A percentile compares a stretch with the other conserved stretches of the same genome.
Evolutionary conservation across 1,140 invertebrate genomes (phyloP).

Genomic region (Dendrolimus kikuchii): DNA sequence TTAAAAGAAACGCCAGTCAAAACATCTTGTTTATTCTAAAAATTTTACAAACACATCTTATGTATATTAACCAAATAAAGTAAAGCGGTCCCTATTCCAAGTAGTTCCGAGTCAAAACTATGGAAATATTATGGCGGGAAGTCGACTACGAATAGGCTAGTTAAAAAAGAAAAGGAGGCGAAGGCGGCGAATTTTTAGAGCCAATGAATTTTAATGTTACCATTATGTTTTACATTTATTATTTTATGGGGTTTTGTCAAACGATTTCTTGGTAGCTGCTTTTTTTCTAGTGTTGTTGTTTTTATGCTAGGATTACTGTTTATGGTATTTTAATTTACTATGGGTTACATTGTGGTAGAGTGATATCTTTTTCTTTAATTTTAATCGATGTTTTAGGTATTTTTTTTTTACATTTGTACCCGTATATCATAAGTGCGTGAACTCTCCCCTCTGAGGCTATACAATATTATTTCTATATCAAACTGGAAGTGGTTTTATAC

Average conservation of each 20-base stretch:
- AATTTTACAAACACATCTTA: too few species aligned
- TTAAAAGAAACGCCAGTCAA: too few species aligned
- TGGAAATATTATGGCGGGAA: conserved; percentile 65
- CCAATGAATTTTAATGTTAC: conserved; percentile 56
- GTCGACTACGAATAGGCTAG: conserved; percentile 63
- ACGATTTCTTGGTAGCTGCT: conserved; percentile 14
- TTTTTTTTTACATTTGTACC: neutral
- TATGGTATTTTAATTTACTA: conserved; percentile 8
- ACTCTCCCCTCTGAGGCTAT: too few species aligned
- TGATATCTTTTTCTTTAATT: neutral
- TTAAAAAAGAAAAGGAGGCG: conserved; percentile 45
- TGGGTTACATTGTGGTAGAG: conserved; percentile 5
- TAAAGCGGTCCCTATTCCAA: too few species aligned
- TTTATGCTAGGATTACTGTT: conserved; percentile 18
- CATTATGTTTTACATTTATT: too few species aligned
- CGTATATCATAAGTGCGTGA: neutral
- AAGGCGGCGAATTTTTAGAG: conserved; percentile 43
- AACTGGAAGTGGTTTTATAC: conserved; percentile 19
- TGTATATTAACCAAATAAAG: too few species aligned
- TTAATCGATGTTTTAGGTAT: conserved; percentile 1
- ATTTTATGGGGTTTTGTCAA: conserved; percentile 14
- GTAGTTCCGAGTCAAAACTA: conserved; percentile 28
- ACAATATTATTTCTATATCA: neutral
- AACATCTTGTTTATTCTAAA: too few species aligned
- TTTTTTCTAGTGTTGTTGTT: conserved; percentile 8